Evolutionary conservation across 2,888 invertebrate genomes (phyloP).

Genomic region (Nymphalis polychloros): DNA sequence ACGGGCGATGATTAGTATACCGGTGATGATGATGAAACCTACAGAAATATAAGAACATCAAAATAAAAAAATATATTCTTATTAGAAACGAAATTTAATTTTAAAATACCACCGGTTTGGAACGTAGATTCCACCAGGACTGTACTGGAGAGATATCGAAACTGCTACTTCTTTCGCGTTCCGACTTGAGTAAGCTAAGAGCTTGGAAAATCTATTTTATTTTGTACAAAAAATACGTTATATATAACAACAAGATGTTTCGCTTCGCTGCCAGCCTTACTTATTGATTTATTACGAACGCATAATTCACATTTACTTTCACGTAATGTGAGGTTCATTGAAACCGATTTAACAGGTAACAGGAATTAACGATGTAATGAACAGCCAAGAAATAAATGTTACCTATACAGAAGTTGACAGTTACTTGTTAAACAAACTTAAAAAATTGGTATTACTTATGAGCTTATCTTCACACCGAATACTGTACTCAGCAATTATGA

Average conservation of each 20-base stretch:
- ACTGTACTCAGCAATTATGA: no score
- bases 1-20: constrained; percentile 82
- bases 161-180: not conserved
- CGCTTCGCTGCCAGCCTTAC: constrained; percentile 4
- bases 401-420: no score
- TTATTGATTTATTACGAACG: constrained; percentile 11
- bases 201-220: no score
- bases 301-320: constrained; percentile 45
- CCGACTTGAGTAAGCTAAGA: no score
- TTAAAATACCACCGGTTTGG: no score
- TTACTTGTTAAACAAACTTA: no score
- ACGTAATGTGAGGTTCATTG: constrained; percentile 54
- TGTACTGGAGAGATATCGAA: not conserved
- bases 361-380: constrained; percentile 35
- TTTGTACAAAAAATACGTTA: not conserved
- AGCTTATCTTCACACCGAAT: no score
- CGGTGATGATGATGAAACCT: constrained; percentile 85
- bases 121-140: no score
- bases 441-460: no score
- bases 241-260: not conserved
- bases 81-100: no score
- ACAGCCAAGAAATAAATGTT: no score
- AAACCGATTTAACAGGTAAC: constrained; percentile 61
- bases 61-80: not conserved
- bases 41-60: constrained; percentile 19